Evolutionary conservation across 2,797 vertebrate genomes (phyloP).

Genomic region (Gallinago nigripennis): DNA sequence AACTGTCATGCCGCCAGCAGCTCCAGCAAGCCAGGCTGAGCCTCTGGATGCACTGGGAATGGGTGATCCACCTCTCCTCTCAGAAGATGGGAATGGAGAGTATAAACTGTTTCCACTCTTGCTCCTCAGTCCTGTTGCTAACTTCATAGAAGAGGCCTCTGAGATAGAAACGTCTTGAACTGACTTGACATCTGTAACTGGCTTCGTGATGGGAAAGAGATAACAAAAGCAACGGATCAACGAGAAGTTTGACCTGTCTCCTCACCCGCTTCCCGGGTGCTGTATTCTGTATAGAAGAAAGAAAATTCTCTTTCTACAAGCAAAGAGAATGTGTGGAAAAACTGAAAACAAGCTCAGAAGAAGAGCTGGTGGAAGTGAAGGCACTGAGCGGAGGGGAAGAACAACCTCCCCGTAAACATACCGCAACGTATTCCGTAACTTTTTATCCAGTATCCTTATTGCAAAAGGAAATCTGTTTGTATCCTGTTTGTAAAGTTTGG

Average conservation of each 20-base stretch:
- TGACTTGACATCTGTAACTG: neutral
- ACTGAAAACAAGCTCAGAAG: neutral
- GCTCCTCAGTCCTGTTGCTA: slow-evolving; percentile 66
- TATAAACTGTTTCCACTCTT: slow-evolving; percentile 62
- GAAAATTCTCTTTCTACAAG: neutral
- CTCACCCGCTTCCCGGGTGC: neutral
- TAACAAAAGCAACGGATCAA: neutral
- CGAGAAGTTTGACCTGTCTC: neutral
- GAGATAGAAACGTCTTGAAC: slow-evolving; percentile 67
- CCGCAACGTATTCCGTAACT: neutral
- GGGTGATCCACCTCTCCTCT: slow-evolving; percentile 21
- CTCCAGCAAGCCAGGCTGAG: slow-evolving; percentile 26
- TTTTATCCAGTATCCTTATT: slow-evolving; percentile 33
- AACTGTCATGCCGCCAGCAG: neutral
- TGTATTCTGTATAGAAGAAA: neutral
- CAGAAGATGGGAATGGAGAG: slow-evolving; percentile 48
- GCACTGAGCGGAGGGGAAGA: neutral
- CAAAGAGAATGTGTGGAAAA: neutral
- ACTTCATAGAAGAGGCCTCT: slow-evolving; percentile 70
- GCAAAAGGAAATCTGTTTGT: slow-evolving; percentile 57
- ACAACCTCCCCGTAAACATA: neutral
- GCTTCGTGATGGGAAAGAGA: neutral
- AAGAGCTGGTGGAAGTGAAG: neutral
- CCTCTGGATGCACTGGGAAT: slow-evolving; percentile 38
- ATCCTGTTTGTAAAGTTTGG: slow-evolving; percentile 40